These are phyloP conservation scores for Zelostemma sp. DNA, from an alignment of 1,140 invertebrate species.

Conservation along the genomic window DNA sequence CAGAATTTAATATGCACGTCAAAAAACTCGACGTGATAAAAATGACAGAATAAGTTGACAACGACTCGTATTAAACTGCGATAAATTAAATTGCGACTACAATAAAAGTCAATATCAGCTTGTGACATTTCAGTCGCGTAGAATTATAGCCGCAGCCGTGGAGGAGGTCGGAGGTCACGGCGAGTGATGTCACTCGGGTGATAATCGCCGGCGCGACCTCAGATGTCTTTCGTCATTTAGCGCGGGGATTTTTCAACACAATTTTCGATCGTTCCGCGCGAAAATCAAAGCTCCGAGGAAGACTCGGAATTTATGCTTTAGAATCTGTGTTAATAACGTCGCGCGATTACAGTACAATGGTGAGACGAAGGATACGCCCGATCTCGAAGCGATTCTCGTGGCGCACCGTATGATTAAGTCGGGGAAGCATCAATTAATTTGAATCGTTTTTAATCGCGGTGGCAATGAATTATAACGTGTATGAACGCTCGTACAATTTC, in stretches of 20 bases:
- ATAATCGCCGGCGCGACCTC: constrained; percentile 43
- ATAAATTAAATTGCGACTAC: background rate
- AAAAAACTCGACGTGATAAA: background rate
- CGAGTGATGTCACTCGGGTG: constrained; percentile 39
- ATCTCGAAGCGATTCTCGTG: no score
- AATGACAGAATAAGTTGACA: background rate
- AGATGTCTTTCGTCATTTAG: constrained; percentile 1
- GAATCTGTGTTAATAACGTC: no score
- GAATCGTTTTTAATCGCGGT: no score
- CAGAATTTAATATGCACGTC: no score
- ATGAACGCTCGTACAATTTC: no score
- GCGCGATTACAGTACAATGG: no score
- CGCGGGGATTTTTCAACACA: background rate
- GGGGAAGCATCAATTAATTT: no score
- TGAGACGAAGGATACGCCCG: no score
- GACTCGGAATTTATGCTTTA: no score
- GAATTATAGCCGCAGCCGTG: constrained; percentile 47
- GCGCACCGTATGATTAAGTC: no score
- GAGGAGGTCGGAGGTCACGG: constrained; percentile 46
- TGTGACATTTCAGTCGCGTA: constrained; percentile 50
- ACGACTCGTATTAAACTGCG: background rate
- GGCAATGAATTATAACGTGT: no score
- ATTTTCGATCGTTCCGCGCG: background rate
- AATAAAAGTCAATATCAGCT: constrained; percentile 31
- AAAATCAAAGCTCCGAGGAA: background rate